phyloP scores from a whole-genome alignment of 2,797 vertebrate genomes.

The Apodemus agrarius region DNA sequence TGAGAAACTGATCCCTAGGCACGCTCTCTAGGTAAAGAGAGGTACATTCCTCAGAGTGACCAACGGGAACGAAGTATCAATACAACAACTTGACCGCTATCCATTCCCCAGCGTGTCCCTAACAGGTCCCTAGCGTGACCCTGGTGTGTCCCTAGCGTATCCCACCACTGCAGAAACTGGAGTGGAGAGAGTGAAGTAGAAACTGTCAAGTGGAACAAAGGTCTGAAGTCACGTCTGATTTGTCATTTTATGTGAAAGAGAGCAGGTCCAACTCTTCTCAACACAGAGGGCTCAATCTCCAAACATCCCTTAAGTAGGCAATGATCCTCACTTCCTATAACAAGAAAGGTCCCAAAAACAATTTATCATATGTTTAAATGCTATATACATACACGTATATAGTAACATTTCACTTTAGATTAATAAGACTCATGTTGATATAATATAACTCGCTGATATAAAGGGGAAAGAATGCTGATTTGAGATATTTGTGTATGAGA shows the following conservation, averaged over 20 bases:
- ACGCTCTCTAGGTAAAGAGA: background rate
- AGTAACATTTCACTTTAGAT: background rate
- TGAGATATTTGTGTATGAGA: background rate
- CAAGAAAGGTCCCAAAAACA: conserved; percentile 3
- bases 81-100: background rate
- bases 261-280: background rate
- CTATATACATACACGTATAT: background rate
- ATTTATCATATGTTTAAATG: background rate
- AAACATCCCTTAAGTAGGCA: background rate
- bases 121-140: background rate
- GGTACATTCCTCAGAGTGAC: background rate
- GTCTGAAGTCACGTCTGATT: background rate
- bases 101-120: no score
- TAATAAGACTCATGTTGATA: background rate
- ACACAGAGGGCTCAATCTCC: background rate
- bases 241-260: background rate
- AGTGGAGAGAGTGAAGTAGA: background rate
- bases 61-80: background rate
- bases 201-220: background rate
- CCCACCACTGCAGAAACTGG: background rate
- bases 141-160: background rate
- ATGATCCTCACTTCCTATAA: background rate
- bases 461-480: background rate
- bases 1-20: background rate
- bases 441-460: background rate